A percentile compares a stretch with the other conserved stretches of the same genome.
Conservation (phyloP, 35 echinoderm and acorn worm species). For the Holothuria glaberrima region DNA sequence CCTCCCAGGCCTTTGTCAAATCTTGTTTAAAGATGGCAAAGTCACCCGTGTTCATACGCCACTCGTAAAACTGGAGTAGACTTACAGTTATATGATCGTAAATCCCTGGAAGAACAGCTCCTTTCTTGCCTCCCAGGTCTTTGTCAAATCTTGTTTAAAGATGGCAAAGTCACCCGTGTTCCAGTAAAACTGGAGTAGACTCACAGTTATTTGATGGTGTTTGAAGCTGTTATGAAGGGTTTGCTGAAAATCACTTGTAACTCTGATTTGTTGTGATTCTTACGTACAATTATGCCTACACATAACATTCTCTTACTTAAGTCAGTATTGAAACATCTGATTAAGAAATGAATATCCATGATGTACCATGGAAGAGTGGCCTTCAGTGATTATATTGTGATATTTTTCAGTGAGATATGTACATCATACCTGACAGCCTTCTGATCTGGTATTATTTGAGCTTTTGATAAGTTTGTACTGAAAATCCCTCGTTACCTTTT, state of each 20-base stretch:
- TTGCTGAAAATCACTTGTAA: constrained; percentile 24
- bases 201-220: not conserved
- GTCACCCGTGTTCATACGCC: not conserved
- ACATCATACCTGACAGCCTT: not conserved
- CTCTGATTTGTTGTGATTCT: not conserved
- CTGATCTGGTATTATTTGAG: not conserved
- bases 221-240: not conserved
- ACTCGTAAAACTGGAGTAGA: constrained; percentile 13
- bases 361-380: not conserved
- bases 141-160: not conserved
- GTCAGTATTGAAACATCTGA: not conserved
- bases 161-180: constrained; percentile 2
- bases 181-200: constrained; percentile 2
- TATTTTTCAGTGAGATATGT: not conserved
- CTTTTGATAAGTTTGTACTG: not conserved
- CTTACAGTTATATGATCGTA: too few species aligned
- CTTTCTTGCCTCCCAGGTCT: too few species aligned
- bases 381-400: not conserved
- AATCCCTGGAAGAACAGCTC: not conserved
- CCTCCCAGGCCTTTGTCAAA: constrained; percentile 21
- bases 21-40: not conserved
- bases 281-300: too few species aligned
- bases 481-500: not conserved
- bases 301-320: not conserved
- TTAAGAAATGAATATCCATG: not conserved